Conservation (phyloP, 2,113 vertebrate genomes). For the Sisor rabdophorus region DNA sequence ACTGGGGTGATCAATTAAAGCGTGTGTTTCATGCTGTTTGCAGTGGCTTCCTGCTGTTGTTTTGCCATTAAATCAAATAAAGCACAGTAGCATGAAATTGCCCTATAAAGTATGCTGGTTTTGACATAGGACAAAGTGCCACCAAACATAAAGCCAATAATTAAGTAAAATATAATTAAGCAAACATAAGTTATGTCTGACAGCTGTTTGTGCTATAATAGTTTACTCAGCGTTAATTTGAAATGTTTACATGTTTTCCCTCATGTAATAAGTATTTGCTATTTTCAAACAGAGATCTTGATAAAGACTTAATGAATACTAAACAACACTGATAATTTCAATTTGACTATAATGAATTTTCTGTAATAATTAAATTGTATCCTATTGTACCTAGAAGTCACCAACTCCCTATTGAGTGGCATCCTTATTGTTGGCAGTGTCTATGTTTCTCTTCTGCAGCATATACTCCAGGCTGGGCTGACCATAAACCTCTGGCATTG, state of each 20-base stretch:
- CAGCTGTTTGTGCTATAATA: not conserved
- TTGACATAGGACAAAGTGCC: slow-evolving; percentile 19
- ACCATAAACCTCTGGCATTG: slow-evolving; percentile 70
- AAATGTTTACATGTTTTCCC: not conserved
- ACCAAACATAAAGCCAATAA: too few species aligned
- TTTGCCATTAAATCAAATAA: slow-evolving; percentile 40
- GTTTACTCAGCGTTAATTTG: not conserved
- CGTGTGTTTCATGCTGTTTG: slow-evolving; percentile 12
- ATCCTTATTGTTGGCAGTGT: slow-evolving; percentile 30
- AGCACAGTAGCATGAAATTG: slow-evolving; percentile 45
- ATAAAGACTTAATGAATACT: not conserved
- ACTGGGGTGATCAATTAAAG: slow-evolving; percentile 34
- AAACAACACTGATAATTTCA: not conserved
- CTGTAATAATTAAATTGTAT: not conserved
- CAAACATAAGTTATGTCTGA: not conserved
- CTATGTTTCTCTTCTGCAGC: slow-evolving; percentile 24
- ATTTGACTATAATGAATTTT: too few species aligned
- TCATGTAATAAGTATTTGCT: not conserved
- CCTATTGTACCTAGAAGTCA: slow-evolving; percentile 3
- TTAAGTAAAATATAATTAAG: not conserved
- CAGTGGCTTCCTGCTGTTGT: slow-evolving; percentile 25
- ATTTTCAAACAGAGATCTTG: not conserved
- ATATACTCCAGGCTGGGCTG: slow-evolving; percentile 54
- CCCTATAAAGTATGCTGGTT: slow-evolving; percentile 41
- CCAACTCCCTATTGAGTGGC: not conserved